Conservation (phyloP, 2,888 invertebrate genomes). For the Melangyna quadrimaculata region DNA sequence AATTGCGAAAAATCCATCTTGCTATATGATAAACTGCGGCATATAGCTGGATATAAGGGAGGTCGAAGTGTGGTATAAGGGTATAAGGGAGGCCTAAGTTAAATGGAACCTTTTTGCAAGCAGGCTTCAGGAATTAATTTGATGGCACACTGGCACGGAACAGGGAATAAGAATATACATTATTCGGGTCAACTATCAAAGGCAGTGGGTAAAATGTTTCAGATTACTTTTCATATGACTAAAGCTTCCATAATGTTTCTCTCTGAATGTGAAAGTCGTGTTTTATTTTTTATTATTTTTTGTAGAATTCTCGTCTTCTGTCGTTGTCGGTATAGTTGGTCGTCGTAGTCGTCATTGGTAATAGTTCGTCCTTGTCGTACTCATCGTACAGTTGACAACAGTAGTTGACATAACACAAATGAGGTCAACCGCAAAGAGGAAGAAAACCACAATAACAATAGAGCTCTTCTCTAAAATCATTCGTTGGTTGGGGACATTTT, state of each 20-base stretch:
- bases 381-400: neutral
- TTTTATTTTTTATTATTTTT: slow-evolving; percentile 13
- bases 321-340: slow-evolving; percentile 3
- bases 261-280: slow-evolving; percentile 31
- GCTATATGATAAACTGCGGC: slow-evolving; percentile 36
- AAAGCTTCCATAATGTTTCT: slow-evolving; percentile 33
- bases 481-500: slow-evolving; percentile 2
- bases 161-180: slow-evolving; percentile 50
- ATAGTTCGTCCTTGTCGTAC: slow-evolving; percentile 7
- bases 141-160: slow-evolving; percentile 54
- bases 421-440: slow-evolving; percentile 62
- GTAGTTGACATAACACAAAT: slow-evolving; percentile 63
- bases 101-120: slow-evolving; percentile 2
- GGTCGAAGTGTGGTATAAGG: neutral
- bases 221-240: slow-evolving; percentile 63
- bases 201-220: slow-evolving; percentile 56
- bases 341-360: neutral
- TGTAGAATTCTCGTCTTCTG: neutral
- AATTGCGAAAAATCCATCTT: slow-evolving; percentile 67
- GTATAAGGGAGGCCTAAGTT: neutral
- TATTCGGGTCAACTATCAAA: slow-evolving; percentile 66
- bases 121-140: slow-evolving; percentile 57
- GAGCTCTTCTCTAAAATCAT: slow-evolving; percentile 39
- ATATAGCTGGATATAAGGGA: neutral
- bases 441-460: slow-evolving; percentile 46